Evolutionary conservation across 2,113 vertebrate species (phyloP), one percentile per base, ranked within the genome.

Genomic region (Seriola rivoliana): DNA sequence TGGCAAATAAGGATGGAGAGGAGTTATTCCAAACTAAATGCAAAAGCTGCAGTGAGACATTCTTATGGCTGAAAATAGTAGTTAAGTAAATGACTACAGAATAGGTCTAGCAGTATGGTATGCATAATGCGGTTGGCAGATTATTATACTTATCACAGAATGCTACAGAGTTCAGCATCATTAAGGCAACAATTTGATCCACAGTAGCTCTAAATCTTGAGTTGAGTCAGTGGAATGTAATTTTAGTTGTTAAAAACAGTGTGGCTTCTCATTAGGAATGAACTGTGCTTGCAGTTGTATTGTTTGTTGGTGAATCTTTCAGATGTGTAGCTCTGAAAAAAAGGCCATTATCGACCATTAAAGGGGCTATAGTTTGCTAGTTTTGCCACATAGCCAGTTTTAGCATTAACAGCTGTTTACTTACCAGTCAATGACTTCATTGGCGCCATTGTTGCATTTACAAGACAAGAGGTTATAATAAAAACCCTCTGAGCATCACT

Each of bases 181-280:
- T 70, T 42, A 63, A 23, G 5, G 23, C 8, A 84, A 70, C 36
- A 34, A 19, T 64, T 48, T 29, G 4, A 36, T 78, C 64, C 46
- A 16, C 44, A n/a, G 40, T 3, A 40, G 52, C 32, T 59, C 9
- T 58, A 58, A 66, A 66, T 71, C 29, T 65, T n/a, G 23, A 72
- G 59, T 50, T 19, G 34, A 73, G 52, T 34, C 44, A 0, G 21
- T 78, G 69, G 8, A 8, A 52, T 34, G 63, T 52, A 4, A 73
- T 69, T 65, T 54, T 8, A n/a, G 32, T 54, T 68, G 55, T 63
- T 55, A 25, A 36, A 62, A 21, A 81, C 71, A 34, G 69, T 58
- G n/a, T 32, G 34, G 50, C 25, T 58, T 57, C 42, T 36, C 11
- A 29, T 5, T 54, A 32, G 48, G 38, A 29, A 32, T 74, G 34